phyloP scores from a whole-genome alignment of 2,888 invertebrate species.

The Meteorus cinctellus region DNA sequence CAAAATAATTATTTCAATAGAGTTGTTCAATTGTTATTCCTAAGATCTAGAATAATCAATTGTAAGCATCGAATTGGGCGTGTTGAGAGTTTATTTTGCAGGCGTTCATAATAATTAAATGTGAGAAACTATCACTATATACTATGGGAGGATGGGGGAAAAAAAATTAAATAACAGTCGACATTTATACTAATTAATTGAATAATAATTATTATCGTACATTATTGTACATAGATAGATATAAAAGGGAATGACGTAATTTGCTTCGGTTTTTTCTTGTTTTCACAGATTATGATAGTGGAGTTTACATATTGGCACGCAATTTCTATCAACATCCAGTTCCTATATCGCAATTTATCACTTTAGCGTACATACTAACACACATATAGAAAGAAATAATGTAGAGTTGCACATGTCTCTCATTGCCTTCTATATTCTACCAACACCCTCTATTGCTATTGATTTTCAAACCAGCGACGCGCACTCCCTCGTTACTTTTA shows the following conservation, averaged over 20 bases:
- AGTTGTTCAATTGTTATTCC: too few species aligned
- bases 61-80: neutral
- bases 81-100: neutral
- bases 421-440: slow-evolving; percentile 37
- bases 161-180: too few species aligned
- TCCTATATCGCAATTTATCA: neutral
- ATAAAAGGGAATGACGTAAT: neutral
- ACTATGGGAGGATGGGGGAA: neutral
- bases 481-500: slow-evolving; percentile 46
- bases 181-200: neutral
- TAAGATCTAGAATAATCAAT: neutral
- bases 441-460: slow-evolving; percentile 59
- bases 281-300: neutral
- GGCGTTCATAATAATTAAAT: neutral
- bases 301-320: neutral
- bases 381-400: neutral
- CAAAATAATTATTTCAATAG: too few species aligned
- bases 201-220: neutral
- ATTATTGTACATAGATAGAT: neutral
- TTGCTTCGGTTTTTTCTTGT: neutral
- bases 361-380: neutral
- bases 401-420: slow-evolving; percentile 35
- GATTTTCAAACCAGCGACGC: slow-evolving; percentile 64
- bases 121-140: neutral
- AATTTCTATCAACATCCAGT: slow-evolving; percentile 6